Percentiles rank a stretch among this genome's conserved stretches.
Evolutionary conservation across 2,797 vertebrate species (phyloP).

Genomic region (Peromyscus attwateri): DNA sequence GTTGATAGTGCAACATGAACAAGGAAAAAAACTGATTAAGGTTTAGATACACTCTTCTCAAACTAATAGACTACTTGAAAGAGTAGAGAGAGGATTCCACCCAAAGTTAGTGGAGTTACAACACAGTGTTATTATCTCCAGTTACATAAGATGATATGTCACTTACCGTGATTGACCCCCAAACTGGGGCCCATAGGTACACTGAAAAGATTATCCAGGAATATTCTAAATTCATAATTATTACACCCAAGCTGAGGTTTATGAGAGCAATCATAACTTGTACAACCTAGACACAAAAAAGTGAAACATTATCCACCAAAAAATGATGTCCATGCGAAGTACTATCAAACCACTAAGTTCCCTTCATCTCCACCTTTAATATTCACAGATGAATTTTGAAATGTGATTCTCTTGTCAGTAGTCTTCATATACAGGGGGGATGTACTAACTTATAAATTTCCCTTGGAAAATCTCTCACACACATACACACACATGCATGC

Average conservation of each 20-base stretch:
- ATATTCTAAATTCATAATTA: background rate
- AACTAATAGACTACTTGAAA: background rate
- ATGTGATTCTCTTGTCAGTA: background rate
- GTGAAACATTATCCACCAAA: background rate
- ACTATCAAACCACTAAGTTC: background rate
- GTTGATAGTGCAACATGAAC: background rate
- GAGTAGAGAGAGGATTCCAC: background rate
- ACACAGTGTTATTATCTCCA: background rate
- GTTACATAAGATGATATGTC: background rate
- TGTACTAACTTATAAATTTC: background rate
- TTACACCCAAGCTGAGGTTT: constrained; percentile 5
- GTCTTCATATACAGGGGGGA: background rate
- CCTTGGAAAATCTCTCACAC: background rate
- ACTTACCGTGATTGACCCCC: constrained; percentile 53
- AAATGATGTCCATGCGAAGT: background rate
- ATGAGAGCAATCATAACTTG: constrained; percentile 64
- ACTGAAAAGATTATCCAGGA: fast-evolving
- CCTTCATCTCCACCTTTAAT: background rate
- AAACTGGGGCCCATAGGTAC: background rate
- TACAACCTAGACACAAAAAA: constrained; percentile 33
- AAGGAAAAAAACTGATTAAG: background rate
- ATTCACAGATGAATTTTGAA: background rate
- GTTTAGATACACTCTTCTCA: background rate
- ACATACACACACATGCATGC: background rate
- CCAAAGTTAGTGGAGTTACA: background rate